Conservation (phyloP, 2,797 vertebrate species). For the Urosaurus nigricauda region DNA sequence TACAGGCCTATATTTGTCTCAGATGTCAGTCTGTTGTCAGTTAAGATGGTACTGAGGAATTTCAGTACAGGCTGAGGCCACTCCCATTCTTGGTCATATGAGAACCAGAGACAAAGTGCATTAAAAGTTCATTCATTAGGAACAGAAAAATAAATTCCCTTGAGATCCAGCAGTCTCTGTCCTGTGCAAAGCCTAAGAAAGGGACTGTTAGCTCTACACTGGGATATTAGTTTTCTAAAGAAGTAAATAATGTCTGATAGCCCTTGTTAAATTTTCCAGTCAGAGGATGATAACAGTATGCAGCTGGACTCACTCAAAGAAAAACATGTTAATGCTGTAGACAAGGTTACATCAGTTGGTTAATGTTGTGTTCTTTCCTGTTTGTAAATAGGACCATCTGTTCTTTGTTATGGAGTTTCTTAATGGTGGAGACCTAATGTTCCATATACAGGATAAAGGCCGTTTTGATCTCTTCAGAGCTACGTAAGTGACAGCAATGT, state of each 20-base stretch:
- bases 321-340: constrained; percentile 22
- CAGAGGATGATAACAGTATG: neutral
- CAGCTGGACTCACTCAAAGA: neutral
- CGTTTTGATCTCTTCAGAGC: constrained; percentile 93
- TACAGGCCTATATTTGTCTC: no score
- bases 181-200: no score
- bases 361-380: constrained; percentile 26
- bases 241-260: neutral
- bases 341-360: neutral
- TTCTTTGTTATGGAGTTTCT: constrained; percentile 99
- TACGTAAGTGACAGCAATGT: constrained; percentile 82
- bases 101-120: no score
- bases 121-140: no score
- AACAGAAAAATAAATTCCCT: no score
- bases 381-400: constrained; percentile 89
- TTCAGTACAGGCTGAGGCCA: no score
- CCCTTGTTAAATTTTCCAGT: neutral
- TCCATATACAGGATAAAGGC: constrained; percentile 98
- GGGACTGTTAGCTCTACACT: neutral
- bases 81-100: no score
- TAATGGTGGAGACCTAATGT: constrained; percentile 98
- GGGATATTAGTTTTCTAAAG: neutral
- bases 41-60: no score
- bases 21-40: no score
- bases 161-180: no score